Evolutionary conservation across 2,888 invertebrate genomes (phyloP).

Genomic region (Dolomedes plantarius): DNA sequence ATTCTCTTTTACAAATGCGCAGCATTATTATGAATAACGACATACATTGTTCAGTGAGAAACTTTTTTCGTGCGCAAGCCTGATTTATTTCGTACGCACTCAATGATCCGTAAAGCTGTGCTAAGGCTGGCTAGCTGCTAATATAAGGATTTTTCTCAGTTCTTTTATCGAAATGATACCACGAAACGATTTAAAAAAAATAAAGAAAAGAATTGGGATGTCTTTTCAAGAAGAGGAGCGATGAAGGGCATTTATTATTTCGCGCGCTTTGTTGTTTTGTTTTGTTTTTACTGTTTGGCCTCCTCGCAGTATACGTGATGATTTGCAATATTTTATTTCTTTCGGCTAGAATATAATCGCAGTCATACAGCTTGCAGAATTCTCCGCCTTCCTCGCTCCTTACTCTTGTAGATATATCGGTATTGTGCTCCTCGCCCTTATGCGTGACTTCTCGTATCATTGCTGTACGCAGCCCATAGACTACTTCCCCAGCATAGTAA

Average conservation of each 20-base stretch:
- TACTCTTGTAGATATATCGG: background rate
- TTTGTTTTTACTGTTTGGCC: conserved; percentile 25
- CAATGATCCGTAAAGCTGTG: conserved; percentile 47
- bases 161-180: conserved; percentile 22
- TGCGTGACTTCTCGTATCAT: background rate
- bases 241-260: conserved; percentile 37
- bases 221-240: conserved; percentile 19
- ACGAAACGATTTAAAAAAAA: conserved; percentile 23
- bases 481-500: background rate
- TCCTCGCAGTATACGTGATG: conserved; percentile 16
- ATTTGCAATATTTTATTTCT: conserved; percentile 13
- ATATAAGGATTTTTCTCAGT: conserved; percentile 25
- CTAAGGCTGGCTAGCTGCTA: conserved; percentile 16
- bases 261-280: background rate
- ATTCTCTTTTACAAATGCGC: conserved; percentile 49
- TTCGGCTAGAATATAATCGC: background rate
- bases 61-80: conserved; percentile 27
- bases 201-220: conserved; percentile 28
- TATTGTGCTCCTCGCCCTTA: conserved; percentile 1
- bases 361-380: conserved; percentile 9
- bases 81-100: conserved; percentile 54
- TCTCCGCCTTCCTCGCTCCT: conserved; percentile 1
- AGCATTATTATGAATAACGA: conserved; percentile 64
- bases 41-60: conserved; percentile 44
- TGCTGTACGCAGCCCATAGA: background rate